Evolutionary conservation across 2,888 invertebrate genomes (phyloP).

Genomic region (Lithosia quadra): DNA sequence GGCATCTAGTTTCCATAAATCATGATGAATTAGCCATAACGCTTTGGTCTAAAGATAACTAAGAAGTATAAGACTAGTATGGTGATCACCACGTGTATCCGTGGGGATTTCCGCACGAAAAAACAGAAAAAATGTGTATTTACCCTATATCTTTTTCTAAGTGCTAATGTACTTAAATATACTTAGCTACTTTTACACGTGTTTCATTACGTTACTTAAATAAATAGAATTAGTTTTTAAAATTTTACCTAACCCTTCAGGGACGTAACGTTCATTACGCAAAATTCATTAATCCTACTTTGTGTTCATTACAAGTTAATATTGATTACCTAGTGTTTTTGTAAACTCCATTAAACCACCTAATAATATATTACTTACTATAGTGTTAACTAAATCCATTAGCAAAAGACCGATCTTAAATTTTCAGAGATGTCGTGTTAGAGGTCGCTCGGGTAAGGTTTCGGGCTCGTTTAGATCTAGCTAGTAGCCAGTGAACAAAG

Average conservation of each 20-base stretch:
- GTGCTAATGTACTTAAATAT: neutral
- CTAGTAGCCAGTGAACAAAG: neutral
- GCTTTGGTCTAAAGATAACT: too few relatives aligned
- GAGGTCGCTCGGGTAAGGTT: conserved; percentile 20
- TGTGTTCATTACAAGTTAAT: conserved; percentile 7
- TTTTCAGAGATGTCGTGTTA: conserved; percentile 21
- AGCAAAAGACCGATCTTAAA: conserved; percentile 5
- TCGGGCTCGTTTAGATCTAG: conserved; percentile 16
- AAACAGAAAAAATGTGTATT: too few relatives aligned
- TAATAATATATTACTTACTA: neutral
- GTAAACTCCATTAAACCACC: neutral
- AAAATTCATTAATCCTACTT: neutral
- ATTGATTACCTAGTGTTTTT: conserved; percentile 4
- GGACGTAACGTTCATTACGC: neutral
- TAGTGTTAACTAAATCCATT: neutral
- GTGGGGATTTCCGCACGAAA: too few relatives aligned
- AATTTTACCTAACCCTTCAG: neutral
- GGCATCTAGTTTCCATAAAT: too few relatives aligned
- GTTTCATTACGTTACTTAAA: neutral
- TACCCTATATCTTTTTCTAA: too few relatives aligned
- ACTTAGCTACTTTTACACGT: neutral
- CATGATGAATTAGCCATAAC: too few relatives aligned
- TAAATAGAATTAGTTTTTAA: neutral
- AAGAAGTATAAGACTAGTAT: too few relatives aligned
- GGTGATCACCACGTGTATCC: too few relatives aligned